A percentile compares a stretch with the other conserved stretches of the same genome.
Evolutionary conservation across 2,797 vertebrate species (phyloP).

Genomic region (Ctenochaetus hawaiiensis): DNA sequence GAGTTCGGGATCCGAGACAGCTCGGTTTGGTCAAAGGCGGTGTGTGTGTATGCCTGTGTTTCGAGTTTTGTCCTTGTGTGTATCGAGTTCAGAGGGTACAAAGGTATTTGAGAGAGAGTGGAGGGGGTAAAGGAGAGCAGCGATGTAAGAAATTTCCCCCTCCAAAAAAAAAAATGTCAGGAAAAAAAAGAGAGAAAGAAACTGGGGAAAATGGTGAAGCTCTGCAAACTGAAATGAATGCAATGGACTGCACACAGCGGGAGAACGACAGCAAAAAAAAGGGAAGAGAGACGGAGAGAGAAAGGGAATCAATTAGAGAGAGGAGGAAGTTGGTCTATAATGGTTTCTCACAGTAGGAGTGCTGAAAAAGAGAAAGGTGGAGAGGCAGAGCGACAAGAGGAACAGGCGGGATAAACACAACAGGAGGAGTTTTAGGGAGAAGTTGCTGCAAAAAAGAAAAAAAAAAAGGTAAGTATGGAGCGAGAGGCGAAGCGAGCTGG

Average conservation of each 20-base stretch:
- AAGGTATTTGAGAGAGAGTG: slow-evolving; percentile 61
- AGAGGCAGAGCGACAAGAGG: slow-evolving; percentile 58
- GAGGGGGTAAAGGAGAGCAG: slow-evolving; percentile 62
- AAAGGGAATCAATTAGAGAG: slow-evolving; percentile 84
- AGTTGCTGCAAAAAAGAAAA: slow-evolving; percentile 45
- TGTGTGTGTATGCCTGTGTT: slow-evolving; percentile 19
- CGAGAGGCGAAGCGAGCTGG: slow-evolving; percentile 42
- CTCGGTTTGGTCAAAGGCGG: slow-evolving; percentile 29
- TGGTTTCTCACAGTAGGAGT: slow-evolving; percentile 83
- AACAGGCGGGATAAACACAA: slow-evolving; percentile 73
- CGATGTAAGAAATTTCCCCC: slow-evolving; percentile 49
- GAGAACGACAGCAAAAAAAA: slow-evolving; percentile 61
- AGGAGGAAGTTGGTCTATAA: slow-evolving; percentile 80
- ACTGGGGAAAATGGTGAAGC: slow-evolving; percentile 65
- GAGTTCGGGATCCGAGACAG: slow-evolving; percentile 19
- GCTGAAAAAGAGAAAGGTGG: slow-evolving; percentile 48
- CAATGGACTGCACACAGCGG: slow-evolving; percentile 80
- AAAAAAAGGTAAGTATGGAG: slow-evolving; percentile 50
- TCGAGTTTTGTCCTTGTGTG: slow-evolving; percentile 55
- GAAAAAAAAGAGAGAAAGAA: slow-evolving; percentile 35
- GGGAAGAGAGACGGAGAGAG: slow-evolving; percentile 56
- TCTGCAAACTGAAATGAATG: slow-evolving; percentile 81
- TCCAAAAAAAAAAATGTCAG: slow-evolving; percentile 15
- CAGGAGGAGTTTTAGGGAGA: slow-evolving; percentile 78
- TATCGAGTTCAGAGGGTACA: slow-evolving; percentile 69